phyloP scores from a whole-genome alignment of 2,113 vertebrate species.

The Lagopus leucura region DNA sequence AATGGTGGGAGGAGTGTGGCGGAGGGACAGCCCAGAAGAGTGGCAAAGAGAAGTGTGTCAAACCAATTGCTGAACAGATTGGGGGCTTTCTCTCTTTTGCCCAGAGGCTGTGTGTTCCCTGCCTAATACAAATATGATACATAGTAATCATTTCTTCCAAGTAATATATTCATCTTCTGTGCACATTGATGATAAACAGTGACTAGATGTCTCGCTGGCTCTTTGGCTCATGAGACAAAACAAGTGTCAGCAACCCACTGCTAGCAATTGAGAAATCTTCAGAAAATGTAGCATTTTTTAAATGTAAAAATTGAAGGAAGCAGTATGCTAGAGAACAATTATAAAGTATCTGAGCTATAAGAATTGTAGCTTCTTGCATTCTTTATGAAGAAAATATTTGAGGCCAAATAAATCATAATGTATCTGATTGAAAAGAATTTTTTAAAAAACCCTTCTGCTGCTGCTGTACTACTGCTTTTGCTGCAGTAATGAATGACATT shows the following conservation, averaged over 20 bases:
- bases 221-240: background rate
- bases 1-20: background rate
- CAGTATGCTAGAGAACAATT: background rate
- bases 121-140: background rate
- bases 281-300: background rate
- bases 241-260: background rate
- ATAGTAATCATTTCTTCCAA: background rate
- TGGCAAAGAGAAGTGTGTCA: background rate
- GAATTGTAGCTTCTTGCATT: background rate
- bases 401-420: background rate
- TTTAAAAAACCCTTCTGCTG: background rate
- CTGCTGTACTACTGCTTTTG: background rate
- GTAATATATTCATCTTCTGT: background rate
- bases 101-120: background rate
- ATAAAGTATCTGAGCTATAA: background rate
- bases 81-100: background rate
- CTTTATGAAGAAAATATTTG: background rate
- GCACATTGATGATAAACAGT: background rate
- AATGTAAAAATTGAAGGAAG: background rate
- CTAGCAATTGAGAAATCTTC: background rate
- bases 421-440: conserved; percentile 23
- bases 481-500: background rate
- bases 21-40: background rate
- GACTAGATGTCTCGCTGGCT: background rate
- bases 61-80: background rate